Percentiles rank a stretch among this genome's conserved stretches.
Evolutionary conservation across 2,888 invertebrate genomes (phyloP).

Genomic region (Hirudinaria manillensis): DNA sequence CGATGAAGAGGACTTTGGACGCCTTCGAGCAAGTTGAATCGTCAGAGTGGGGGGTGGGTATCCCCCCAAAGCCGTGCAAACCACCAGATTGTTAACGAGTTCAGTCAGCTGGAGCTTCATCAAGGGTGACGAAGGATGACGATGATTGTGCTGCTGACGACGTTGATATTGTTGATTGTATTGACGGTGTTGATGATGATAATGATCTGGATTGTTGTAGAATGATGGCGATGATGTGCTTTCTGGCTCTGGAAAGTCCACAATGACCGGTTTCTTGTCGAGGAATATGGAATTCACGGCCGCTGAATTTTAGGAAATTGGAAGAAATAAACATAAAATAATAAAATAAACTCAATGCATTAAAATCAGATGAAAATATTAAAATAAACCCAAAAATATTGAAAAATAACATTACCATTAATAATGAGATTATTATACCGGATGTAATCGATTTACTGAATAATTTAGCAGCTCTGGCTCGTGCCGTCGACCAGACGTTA

Average conservation of each 20-base stretch:
- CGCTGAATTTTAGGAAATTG: too few relatives aligned
- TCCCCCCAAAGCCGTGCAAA: slow-evolving; percentile 6
- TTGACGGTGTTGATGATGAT: slow-evolving; percentile 26
- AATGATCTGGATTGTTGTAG: background rate
- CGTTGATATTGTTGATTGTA: slow-evolving; percentile 5
- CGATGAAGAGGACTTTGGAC: slow-evolving; percentile 7
- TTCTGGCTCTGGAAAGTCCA: background rate
- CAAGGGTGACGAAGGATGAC: background rate
- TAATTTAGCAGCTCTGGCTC: too few relatives aligned
- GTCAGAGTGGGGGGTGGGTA: slow-evolving; percentile 1
- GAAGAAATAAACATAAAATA: too few relatives aligned
- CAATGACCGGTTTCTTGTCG: too few relatives aligned
- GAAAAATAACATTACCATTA: too few relatives aligned
- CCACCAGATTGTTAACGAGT: slow-evolving; percentile 6
- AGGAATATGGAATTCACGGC: too few relatives aligned
- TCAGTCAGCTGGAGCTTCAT: slow-evolving; percentile 18
- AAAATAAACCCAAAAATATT: too few relatives aligned
- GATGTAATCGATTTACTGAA: too few relatives aligned
- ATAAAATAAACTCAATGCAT: too few relatives aligned
- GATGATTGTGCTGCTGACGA: slow-evolving; percentile 27
- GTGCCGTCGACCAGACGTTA: too few relatives aligned
- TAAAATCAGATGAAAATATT: too few relatives aligned
- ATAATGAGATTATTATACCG: too few relatives aligned
- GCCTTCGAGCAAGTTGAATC: background rate
- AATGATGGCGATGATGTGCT: slow-evolving; percentile 29